Percentiles rank a stretch among this genome's conserved stretches.
phyloP scores from a whole-genome alignment of 2,797 vertebrate species.

The Tamandua tetradactyla region DNA sequence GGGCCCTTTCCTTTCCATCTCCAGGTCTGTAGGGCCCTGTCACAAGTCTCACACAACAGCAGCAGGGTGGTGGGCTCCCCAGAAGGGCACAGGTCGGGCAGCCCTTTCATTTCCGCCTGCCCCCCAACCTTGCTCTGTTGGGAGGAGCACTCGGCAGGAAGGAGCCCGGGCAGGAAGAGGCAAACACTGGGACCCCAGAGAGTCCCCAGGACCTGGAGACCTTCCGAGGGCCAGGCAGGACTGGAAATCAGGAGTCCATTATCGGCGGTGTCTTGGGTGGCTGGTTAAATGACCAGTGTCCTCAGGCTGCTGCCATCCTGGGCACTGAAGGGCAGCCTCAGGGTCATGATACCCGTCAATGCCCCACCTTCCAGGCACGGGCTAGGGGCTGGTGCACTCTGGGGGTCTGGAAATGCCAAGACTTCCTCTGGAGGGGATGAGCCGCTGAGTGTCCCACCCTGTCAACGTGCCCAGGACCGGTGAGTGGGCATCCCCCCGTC shows the following conservation, averaged over 20 bases:
- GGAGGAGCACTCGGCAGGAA: background rate
- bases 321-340: background rate
- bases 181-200: background rate
- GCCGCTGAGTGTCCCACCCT: background rate
- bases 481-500: fast-evolving
- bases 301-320: background rate
- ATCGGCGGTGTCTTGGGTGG: background rate
- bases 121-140: fast-evolving
- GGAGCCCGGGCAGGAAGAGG: background rate
- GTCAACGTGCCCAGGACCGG: background rate
- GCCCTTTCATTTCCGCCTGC: background rate
- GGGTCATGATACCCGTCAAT: background rate
- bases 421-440: background rate
- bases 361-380: background rate
- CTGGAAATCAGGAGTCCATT: slow-evolving; percentile 24
- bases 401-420: background rate
- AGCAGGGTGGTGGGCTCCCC: background rate
- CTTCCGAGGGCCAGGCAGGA: background rate
- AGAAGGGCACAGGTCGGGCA: background rate
- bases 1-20: background rate
- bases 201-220: background rate
- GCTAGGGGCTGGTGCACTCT: background rate
- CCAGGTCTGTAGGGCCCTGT: background rate
- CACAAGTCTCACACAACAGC: too few relatives aligned
- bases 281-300: background rate